Conservation (phyloP, 2,797 vertebrate genomes). For the Takifugu ocellatus region DNA sequence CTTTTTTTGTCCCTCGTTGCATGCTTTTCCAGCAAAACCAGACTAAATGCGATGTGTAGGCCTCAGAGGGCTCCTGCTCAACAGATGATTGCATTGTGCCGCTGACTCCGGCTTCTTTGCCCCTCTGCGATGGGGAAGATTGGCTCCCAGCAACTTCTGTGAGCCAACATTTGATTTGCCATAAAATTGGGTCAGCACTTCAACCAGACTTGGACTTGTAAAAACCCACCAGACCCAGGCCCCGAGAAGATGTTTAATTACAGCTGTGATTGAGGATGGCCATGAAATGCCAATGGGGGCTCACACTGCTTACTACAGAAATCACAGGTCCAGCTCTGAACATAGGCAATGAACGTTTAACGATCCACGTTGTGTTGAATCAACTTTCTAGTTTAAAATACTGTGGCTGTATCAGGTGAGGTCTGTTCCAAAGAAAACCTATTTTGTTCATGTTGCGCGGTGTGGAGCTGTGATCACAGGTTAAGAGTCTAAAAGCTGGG, state of each 20-base stretch:
- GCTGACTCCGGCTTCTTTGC: conserved; percentile 8
- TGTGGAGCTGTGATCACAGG: neutral
- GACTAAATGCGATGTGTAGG: conserved; percentile 4
- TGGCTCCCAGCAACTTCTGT: conserved; percentile 9
- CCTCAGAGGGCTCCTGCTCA: conserved; percentile 14
- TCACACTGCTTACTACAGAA: conserved; percentile 7
- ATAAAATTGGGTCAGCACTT: conserved; percentile 26
- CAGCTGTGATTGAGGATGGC: conserved; percentile 13
- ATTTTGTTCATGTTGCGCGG: neutral
- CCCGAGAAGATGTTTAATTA: conserved; percentile 12
- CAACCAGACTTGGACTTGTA: neutral
- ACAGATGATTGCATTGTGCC: conserved; percentile 24
- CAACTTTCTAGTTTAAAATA: too few relatives aligned
- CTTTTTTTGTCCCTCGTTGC: neutral
- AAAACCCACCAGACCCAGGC: conserved; percentile 12
- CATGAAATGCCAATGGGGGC: conserved; percentile 16
- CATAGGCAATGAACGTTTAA: neutral
- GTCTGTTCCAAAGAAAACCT: neutral
- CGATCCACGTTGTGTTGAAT: neutral
- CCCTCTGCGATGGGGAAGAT: conserved; percentile 4
- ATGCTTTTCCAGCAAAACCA: conserved; percentile 1
- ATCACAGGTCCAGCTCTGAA: conserved; percentile 5
- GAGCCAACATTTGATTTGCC: conserved; percentile 20
- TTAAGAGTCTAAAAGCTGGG: conserved; percentile 10
- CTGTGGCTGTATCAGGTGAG: neutral